These are phyloP conservation scores for Boulengerochromis microlepis DNA, from an alignment of 2,113 vertebrate genomes.

Conservation along the genomic window DNA sequence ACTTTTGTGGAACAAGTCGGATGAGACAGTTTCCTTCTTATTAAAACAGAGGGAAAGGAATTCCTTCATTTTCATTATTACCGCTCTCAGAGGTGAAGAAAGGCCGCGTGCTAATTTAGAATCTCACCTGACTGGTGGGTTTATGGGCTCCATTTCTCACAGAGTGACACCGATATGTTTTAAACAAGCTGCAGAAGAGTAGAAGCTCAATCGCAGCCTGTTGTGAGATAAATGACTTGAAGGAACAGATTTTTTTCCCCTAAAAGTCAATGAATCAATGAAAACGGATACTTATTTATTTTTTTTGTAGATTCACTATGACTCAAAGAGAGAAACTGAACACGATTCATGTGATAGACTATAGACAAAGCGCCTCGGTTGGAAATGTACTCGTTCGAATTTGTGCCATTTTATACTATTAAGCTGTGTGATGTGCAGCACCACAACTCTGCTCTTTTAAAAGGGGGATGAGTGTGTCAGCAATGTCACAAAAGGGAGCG, in stretches of 20 bases:
- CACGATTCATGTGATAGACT: slow-evolving; percentile 1
- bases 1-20: not conserved
- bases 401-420: slow-evolving; percentile 3
- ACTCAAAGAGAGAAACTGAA: not conserved
- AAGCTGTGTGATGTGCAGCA: not conserved
- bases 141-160: not conserved
- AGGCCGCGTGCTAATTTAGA: not conserved
- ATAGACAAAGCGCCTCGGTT: not conserved
- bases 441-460: slow-evolving; percentile 8
- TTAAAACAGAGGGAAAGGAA: not conserved
- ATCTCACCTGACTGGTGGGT: not conserved
- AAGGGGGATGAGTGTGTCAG: not conserved
- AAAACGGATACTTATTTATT: not conserved
- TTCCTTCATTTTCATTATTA: not conserved
- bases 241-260: not conserved
- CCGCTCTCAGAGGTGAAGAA: not conserved
- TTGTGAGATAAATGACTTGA: slow-evolving; percentile 13
- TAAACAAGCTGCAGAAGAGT: not conserved
- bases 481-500: slow-evolving; percentile 8
- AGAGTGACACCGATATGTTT: not conserved
- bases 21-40: not conserved
- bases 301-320: not conserved
- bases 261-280: not conserved
- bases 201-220: not conserved
- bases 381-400: slow-evolving; percentile 3